Evolutionary conservation across 2,888 invertebrate species (phyloP).

Genomic region (Yponomeuta sedellus): DNA sequence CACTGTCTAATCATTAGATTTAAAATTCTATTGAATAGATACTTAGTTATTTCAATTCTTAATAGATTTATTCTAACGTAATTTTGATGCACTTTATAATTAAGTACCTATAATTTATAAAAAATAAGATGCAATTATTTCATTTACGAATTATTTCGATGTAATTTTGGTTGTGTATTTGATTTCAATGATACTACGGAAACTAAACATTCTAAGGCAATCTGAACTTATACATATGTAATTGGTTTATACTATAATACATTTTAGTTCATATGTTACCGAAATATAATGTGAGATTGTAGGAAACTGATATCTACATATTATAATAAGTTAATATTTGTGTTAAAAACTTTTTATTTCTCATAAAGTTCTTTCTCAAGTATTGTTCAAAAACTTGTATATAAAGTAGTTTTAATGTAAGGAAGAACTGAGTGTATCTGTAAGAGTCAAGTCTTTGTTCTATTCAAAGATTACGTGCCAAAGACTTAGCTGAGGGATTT

Average conservation of each 20-base stretch:
- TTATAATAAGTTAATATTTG: not conserved
- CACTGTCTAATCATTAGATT: not conserved
- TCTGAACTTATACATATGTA: not conserved
- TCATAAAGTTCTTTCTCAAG: not conserved
- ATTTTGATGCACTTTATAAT: not conserved
- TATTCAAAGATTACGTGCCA: conserved; percentile 73
- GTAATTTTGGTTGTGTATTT: not conserved
- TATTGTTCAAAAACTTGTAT: not conserved
- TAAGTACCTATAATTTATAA: not conserved
- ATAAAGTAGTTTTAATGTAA: conserved; percentile 20
- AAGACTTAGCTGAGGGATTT: conserved; percentile 66
- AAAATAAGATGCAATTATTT: not conserved
- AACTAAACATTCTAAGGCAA: not conserved
- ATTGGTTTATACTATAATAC: not conserved
- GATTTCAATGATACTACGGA: not conserved
- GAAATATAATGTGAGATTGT: not conserved
- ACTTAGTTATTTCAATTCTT: not conserved
- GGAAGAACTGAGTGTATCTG: conserved; percentile 46
- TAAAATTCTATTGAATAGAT: not conserved
- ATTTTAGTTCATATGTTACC: not conserved
- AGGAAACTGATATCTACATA: not conserved
- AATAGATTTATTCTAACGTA: not conserved
- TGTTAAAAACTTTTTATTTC: not conserved
- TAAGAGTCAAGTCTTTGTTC: conserved; percentile 66
- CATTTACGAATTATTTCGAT: not conserved